Conservation (phyloP, 2,797 vertebrate genomes). For the Picus viridis region DNA sequence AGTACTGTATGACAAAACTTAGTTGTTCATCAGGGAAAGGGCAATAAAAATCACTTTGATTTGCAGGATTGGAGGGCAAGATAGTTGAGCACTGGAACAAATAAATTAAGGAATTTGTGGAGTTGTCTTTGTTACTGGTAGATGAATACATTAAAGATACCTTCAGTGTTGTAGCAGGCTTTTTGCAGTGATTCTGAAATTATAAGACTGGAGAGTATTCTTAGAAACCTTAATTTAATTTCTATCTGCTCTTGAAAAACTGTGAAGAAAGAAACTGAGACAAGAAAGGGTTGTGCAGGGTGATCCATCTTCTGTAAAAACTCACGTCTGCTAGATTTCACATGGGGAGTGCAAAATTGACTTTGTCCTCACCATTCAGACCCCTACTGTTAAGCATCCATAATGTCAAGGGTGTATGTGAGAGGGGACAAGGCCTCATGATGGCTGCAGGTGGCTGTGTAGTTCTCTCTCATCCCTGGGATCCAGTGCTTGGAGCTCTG, state of each 20-base stretch:
- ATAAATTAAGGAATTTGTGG: neutral
- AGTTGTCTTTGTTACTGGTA: neutral
- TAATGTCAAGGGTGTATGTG: rapidly evolving
- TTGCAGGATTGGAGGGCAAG: neutral
- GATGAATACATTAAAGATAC: neutral
- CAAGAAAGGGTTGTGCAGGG: neutral
- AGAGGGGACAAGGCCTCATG: rapidly evolving
- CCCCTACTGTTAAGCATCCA: neutral
- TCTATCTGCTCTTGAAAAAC: neutral
- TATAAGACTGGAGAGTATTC: neutral
- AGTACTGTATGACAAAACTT: neutral
- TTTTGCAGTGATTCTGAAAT: neutral
- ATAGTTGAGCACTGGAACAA: neutral
- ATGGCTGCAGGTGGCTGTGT: neutral
- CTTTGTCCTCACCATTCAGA: neutral
- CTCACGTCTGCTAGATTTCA: neutral
- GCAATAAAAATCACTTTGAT: neutral
- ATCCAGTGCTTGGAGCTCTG: rapidly evolving
- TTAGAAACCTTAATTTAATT: conserved; percentile 15
- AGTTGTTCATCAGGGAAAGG: neutral
- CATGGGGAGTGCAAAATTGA: rapidly evolving
- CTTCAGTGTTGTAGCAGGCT: neutral
- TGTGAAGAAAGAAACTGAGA: neutral
- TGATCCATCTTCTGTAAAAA: neutral
- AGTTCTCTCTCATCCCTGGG: neutral